phyloP scores from a whole-genome alignment of 2,113 vertebrate species.

The Gallinago media region DNA sequence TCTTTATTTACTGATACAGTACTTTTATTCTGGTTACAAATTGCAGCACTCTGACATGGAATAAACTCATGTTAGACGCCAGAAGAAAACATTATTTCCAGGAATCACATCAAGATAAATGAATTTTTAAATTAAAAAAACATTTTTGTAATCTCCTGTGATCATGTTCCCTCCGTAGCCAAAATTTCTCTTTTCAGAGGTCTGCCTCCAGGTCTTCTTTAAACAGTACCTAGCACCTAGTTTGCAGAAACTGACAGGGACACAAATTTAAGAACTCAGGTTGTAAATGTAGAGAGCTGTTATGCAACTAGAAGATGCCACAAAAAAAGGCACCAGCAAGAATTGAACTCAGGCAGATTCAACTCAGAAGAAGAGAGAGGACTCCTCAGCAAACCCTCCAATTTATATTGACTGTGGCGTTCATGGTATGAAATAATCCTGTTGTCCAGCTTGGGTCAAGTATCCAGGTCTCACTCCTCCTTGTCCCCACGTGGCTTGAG shows the following conservation, averaged over 20 bases:
- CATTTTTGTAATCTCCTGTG: background rate
- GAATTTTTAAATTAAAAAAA: background rate
- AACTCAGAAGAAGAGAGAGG: background rate
- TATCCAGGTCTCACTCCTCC: background rate
- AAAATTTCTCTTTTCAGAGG: background rate
- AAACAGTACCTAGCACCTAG: background rate
- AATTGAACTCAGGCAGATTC: background rate
- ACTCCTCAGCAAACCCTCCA: background rate
- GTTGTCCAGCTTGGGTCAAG: background rate
- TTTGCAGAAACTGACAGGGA: background rate
- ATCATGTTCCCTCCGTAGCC: fast-evolving
- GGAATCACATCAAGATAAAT: background rate
- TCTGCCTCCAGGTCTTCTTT: background rate
- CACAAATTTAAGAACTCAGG: background rate
- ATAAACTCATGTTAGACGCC: background rate
- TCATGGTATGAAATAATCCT: background rate
- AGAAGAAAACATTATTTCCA: background rate
- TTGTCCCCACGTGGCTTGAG: background rate
- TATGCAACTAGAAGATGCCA: background rate
- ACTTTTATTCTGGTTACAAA: background rate
- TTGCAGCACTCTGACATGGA: background rate
- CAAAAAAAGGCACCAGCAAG: background rate
- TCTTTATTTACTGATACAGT: background rate
- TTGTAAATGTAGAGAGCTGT: fast-evolving
- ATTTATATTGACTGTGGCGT: background rate